phyloP scores from a whole-genome alignment of 2,888 invertebrate genomes.

The Terebella lapidaria region DNA sequence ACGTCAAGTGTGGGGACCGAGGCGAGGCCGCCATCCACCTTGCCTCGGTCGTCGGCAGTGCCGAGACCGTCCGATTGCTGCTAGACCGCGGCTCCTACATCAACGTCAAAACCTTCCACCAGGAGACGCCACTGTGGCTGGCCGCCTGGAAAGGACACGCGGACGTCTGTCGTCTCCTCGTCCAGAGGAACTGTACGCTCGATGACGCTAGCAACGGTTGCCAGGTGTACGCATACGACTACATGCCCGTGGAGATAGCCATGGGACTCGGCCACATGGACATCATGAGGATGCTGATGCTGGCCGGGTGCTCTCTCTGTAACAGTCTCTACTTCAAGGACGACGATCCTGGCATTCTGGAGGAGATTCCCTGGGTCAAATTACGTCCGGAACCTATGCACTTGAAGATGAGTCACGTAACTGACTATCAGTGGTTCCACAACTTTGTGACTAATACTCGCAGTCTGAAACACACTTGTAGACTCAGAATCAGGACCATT shows the following conservation, averaged over 20 bases:
- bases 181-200: conserved; percentile 17
- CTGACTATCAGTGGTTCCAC: conserved; percentile 8
- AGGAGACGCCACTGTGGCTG: conserved; percentile 22
- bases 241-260: conserved; percentile 19
- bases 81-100: conserved; percentile 15
- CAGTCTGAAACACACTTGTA: conserved; percentile 11
- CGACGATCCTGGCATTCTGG: not conserved
- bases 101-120: conserved; percentile 14
- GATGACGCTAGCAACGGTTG: conserved; percentile 20
- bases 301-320: conserved; percentile 11
- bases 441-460: conserved; percentile 6
- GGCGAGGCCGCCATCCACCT: conserved; percentile 21
- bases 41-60: conserved; percentile 15
- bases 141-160: conserved; percentile 20
- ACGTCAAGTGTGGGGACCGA: conserved; percentile 20
- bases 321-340: conserved; percentile 12
- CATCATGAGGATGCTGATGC: conserved; percentile 13
- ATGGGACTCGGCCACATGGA: conserved; percentile 12
- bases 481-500: not conserved
- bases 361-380: conserved; percentile 8
- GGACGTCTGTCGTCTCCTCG: conserved; percentile 8
- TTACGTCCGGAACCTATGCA: conserved; percentile 13
- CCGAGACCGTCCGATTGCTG: conserved; percentile 6
- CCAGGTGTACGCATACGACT: conserved; percentile 18
- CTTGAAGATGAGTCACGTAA: not conserved